phyloP scores from a whole-genome alignment of 1,140 invertebrate species.

The Bombus pyrosoma region DNA sequence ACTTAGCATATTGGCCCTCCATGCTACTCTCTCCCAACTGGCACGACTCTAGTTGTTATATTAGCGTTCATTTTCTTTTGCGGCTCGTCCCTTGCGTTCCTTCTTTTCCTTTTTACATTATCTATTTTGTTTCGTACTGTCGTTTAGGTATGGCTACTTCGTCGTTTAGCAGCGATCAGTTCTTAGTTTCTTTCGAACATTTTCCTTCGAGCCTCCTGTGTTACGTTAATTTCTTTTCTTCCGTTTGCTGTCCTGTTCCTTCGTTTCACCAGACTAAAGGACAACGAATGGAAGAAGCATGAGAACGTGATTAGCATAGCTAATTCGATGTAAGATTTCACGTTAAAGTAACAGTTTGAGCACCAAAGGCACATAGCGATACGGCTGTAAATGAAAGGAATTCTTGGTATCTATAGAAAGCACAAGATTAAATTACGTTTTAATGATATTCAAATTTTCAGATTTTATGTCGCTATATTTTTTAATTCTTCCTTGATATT shows the following conservation, averaged over 20 bases:
- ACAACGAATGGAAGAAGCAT: conserved; percentile 17
- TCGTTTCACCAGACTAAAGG: conserved; percentile 27
- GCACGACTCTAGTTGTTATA: conserved; percentile 78
- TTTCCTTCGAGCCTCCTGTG: conserved; percentile 14
- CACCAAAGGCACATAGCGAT: not conserved
- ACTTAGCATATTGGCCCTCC: conserved; percentile 77
- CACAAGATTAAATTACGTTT: not conserved
- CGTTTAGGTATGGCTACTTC: conserved; percentile 53
- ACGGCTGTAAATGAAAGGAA: not conserved
- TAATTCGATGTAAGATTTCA: not conserved
- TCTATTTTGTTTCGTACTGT: not conserved
- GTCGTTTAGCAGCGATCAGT: conserved; percentile 47
- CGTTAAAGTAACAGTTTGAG: not conserved
- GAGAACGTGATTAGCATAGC: not conserved
- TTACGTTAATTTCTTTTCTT: not conserved
- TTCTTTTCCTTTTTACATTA: not conserved
- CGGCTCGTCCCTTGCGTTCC: conserved; percentile 48
- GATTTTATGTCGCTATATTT: not conserved
- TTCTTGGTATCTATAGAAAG: not conserved
- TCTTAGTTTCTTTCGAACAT: conserved; percentile 23
- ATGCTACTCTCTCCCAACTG: conserved; percentile 81
- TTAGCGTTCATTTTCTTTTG: conserved; percentile 68
- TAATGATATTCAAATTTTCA: not conserved
- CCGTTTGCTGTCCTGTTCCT: conserved; percentile 3
- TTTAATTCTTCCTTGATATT: not conserved